Conservation (phyloP, 2,888 invertebrate species). For the Liodrosophila aerea region DNA sequence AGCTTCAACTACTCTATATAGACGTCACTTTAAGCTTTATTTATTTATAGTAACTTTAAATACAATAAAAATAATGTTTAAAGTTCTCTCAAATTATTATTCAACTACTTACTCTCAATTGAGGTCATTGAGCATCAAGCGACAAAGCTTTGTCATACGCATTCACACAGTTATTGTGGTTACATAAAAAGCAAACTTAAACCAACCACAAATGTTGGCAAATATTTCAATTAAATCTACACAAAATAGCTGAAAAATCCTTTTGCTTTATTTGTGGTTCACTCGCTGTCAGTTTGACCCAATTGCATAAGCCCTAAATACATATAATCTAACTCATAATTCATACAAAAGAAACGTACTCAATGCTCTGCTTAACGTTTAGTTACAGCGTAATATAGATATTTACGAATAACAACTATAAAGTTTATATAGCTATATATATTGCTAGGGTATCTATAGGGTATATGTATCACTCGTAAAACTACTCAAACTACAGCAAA, state of each 20-base stretch:
- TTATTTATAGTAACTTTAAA: no score
- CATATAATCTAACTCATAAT: constrained; percentile 40
- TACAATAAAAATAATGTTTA: no score
- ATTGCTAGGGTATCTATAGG: constrained; percentile 4
- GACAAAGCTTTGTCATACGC: not conserved
- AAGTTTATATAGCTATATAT: constrained; percentile 6
- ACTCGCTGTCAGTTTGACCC: constrained; percentile 15
- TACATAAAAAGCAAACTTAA: constrained; percentile 3
- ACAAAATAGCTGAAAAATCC: constrained; percentile 11
- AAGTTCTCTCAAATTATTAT: no score
- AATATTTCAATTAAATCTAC: constrained; percentile 27
- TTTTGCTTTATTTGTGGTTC: constrained; percentile 25
- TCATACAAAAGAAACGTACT: no score
- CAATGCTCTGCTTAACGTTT: no score
- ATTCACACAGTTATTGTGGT: constrained; percentile 6
- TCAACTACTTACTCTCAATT: constrained; percentile 3
- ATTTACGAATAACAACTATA: constrained; percentile 11
- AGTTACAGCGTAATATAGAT: no score
- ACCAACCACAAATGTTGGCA: constrained; percentile 11
- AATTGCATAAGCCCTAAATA: constrained; percentile 30
- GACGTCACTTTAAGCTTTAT: no score
- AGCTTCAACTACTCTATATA: no score
- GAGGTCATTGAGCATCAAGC: not conserved
- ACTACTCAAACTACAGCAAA: constrained; percentile 12
- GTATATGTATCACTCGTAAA: constrained; percentile 6